These are phyloP conservation scores for Quadriops clusia DNA, from an alignment of 2,888 invertebrate genomes.

Conservation along the genomic window DNA sequence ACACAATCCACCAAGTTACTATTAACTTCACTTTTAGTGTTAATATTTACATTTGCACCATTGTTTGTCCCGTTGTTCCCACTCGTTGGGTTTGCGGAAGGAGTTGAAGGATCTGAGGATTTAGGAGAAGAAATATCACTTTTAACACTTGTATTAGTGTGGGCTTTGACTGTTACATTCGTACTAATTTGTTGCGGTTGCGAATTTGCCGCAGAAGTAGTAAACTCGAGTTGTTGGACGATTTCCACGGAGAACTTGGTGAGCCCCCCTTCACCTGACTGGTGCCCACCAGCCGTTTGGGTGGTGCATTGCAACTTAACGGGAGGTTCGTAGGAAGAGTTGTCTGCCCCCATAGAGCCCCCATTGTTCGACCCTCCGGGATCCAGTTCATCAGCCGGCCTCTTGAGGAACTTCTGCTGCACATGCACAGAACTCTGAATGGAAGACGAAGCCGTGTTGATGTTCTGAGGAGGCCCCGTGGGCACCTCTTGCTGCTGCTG, in stretches of 20 bases:
- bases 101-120: conserved; percentile 38
- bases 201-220: conserved; percentile 74
- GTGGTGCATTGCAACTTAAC: conserved; percentile 60
- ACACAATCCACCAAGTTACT: conserved; percentile 63
- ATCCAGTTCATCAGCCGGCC: conserved; percentile 58
- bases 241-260: conserved; percentile 86
- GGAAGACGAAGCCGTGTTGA: no score
- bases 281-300: conserved; percentile 35
- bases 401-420: conserved; percentile 77
- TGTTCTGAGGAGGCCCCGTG: conserved; percentile 12
- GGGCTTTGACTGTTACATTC: conserved; percentile 80
- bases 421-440: conserved; percentile 67
- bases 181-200: conserved; percentile 85
- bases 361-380: conserved; percentile 27
- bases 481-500: no score
- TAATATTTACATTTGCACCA: conserved; percentile 22
- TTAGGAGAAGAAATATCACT: conserved; percentile 43
- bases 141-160: conserved; percentile 56
- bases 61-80: conserved; percentile 20
- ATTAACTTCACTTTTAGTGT: conserved; percentile 43
- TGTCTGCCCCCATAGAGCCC: conserved; percentile 22
- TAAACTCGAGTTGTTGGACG: conserved; percentile 83
- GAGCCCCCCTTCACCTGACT: conserved; percentile 39
- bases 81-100: conserved; percentile 25
- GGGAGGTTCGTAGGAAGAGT: conserved; percentile 60